Evolutionary conservation across 2,888 invertebrate species (phyloP), one percentile per base, ranked within the genome.

Genomic region (Drosophila incognita): DNA sequence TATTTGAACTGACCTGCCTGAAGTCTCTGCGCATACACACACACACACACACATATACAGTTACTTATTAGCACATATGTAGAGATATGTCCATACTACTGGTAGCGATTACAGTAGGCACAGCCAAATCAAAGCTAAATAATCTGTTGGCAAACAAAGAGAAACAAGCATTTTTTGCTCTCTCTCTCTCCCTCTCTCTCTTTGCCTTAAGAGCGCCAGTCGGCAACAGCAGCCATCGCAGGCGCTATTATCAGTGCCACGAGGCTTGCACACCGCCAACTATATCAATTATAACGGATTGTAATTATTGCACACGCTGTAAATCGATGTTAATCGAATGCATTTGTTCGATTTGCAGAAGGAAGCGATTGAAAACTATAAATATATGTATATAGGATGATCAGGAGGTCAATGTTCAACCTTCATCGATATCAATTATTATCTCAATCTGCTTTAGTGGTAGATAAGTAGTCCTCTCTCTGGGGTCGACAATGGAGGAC

Each of bases 1-100:
- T 33, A 40, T 38, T 58, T 42, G 13, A 52, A 77, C 77, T 79
- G 80, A 77, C 80, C 79, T 77, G 70, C 63, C 76, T 46, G 62
- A 77, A 77, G 36, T 46, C 27, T 33, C 31, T 33, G 27, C 54
- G 15, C 38, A n/a, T 31, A 36, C 36, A 42, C n/a, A 53, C 0
- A 68, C 42, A 15, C 24, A 27, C 27, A 15, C 24, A 35, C 15
- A 42, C 6, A 52, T 13, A 35, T n/a, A 38, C 36, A 67, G 4
- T 31, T 10, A 64, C 18, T 51, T 38, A 57, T 63, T 42, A 6
- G 24, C 58, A 38, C 40, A 35, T 46, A 24, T 51, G 11, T 21
- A 35, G 27, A 62, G 24, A 59, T 67, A 48, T 67, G 33, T 21
- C 18, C 48, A 67, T 68, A 48, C 29, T 8, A 36, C 35, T 65